Evolutionary conservation across 2,113 vertebrate genomes (phyloP), one percentile per base, ranked within the genome.

Genomic region (Typhlomys cinereus): DNA sequence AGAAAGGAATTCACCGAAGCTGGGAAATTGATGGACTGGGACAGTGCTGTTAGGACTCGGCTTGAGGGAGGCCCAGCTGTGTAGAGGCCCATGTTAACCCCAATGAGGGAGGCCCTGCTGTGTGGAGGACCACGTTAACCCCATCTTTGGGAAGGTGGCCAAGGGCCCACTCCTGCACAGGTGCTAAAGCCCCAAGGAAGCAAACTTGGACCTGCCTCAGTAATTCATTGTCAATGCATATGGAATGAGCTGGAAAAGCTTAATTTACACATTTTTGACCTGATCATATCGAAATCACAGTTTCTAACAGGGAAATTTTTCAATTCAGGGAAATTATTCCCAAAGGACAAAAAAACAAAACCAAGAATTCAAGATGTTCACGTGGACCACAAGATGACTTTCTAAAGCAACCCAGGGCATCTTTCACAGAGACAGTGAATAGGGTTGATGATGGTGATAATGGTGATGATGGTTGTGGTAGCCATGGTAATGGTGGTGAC

Each of bases 1-100:
- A 76, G 4, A 85, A 66, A 91, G 75, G 78, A 89, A 94, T 88
- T 88, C 54, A 67, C 67, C 54, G 7, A 48, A 88, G 78, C 70
- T 27, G 12, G 61, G 50, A 75, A 23, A 17, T n/a, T 81, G 90
- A 62, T 90, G 57, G 2, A 64, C 69, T 44, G 44, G 81, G 20
- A 18, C 20, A 34, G 39, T 15, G 31, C 7, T 71, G 79, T 57
- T 73, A 71, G 80, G 89, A 69, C 50, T 44, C n/a, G n/a, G 71
- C 36, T 20, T 89, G 59, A 23, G 18, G 46, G 46, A 23, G 36
- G 36, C 41, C 41, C 10, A 3, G 44, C 36, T 21, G 4, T n/a
- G 0, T 48, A 14, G 18, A 20, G 2, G 4, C 67, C 29, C 36
- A 0, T 5, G 3, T 15, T 5, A 59, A 66, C n/a, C n/a, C n/a